Evolutionary conservation across 2,797 vertebrate species (phyloP).

Genomic region (Artibeus jamaicensis): DNA sequence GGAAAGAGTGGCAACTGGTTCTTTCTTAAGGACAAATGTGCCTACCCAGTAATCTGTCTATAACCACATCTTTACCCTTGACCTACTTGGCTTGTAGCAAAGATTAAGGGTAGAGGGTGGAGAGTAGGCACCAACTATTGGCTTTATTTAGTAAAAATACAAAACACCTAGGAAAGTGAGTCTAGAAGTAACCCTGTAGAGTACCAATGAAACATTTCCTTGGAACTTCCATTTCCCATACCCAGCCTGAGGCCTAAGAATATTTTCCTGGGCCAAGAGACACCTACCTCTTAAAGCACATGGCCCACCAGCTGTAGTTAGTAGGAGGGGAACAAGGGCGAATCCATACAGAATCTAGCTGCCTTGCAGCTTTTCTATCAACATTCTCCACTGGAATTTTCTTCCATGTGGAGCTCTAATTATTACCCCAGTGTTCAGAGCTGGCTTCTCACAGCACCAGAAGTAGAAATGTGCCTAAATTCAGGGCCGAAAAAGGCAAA

Average conservation of each 20-base stretch:
- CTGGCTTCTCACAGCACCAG: slow-evolving; percentile 21
- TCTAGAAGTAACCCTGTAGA: slow-evolving; percentile 4
- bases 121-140: not conserved
- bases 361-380: slow-evolving; percentile 27
- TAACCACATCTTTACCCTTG: slow-evolving; percentile 30
- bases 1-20: not conserved
- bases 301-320: not conserved
- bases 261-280: slow-evolving; percentile 15
- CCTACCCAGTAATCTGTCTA: not conserved
- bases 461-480: not conserved
- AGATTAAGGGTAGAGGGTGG: not conserved
- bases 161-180: slow-evolving; percentile 23
- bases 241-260: slow-evolving; percentile 4
- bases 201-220: slow-evolving; percentile 18
- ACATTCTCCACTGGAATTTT: slow-evolving; percentile 31
- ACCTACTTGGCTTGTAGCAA: slow-evolving; percentile 39
- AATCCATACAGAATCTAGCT: slow-evolving; percentile 13
- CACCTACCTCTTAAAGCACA: slow-evolving; percentile 3
- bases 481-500: slow-evolving; percentile 22
- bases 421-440: not conserved
- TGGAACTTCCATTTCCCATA: not conserved
- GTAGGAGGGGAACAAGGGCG: not conserved
- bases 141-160: not conserved
- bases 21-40: not conserved
- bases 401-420: slow-evolving; percentile 7